Evolutionary conservation across 2,888 invertebrate genomes (phyloP).

Genomic region (Ethmia dodecea): DNA sequence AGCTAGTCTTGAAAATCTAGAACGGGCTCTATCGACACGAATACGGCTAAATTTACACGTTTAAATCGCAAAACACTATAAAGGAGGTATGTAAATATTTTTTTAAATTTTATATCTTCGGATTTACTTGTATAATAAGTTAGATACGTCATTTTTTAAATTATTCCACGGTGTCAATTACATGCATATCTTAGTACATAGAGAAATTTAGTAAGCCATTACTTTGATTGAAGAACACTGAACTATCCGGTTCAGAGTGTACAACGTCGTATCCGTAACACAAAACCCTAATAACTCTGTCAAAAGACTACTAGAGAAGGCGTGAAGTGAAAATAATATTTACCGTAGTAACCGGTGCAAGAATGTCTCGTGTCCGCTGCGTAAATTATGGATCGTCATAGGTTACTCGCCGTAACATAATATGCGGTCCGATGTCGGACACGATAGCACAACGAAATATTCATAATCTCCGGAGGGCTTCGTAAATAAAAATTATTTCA

Average conservation of each 20-base stretch:
- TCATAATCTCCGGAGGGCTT: constrained; percentile 65
- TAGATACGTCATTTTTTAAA: no score
- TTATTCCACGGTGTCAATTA: no score
- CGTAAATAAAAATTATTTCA: constrained; percentile 70
- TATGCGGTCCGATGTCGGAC: constrained; percentile 53
- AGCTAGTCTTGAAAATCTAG: no score
- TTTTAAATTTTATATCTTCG: no score
- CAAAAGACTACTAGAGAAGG: constrained; percentile 40
- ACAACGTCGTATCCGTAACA: constrained; percentile 20
- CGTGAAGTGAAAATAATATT: constrained; percentile 42
- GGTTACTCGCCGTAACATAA: constrained; percentile 57
- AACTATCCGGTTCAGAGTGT: constrained; percentile 5
- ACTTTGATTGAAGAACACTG: constrained; percentile 10
- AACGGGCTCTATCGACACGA: no score
- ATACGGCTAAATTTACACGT: no score
- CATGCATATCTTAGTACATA: no score
- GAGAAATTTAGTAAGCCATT: constrained; percentile 8
- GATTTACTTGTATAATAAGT: no score
- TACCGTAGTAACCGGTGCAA: constrained; percentile 20
- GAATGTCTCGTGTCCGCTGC: constrained; percentile 26
- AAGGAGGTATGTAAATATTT: no score
- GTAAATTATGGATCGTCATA: constrained; percentile 58
- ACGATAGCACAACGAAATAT: constrained; percentile 61
- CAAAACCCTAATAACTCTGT: constrained; percentile 27
- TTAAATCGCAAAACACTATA: no score